A percentile compares a stretch with the other conserved stretches of the same genome.
phyloP scores from a whole-genome alignment of 2,888 invertebrate species.

The Ennomos fuscantarius region DNA sequence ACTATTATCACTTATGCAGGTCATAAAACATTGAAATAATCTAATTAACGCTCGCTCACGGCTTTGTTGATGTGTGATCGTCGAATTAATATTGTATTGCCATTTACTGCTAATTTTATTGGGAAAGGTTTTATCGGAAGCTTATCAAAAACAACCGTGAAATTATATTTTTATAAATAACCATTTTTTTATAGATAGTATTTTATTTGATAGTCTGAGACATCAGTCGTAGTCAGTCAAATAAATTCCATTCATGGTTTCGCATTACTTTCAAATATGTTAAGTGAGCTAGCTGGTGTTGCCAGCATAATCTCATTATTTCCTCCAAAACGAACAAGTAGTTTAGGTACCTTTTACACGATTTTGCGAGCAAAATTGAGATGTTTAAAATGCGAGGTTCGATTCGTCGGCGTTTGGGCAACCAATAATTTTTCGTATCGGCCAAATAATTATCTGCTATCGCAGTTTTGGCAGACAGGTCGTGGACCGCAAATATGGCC shows the following conservation, averaged over 20 bases:
- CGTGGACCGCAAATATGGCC: conserved; percentile 72
- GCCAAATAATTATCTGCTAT: conserved; percentile 79
- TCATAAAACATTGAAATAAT: conserved; percentile 18
- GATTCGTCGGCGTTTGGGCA: conserved; percentile 60
- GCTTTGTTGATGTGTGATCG: not conserved
- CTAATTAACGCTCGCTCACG: conserved; percentile 4
- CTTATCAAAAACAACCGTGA: not conserved
- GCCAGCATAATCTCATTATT: conserved; percentile 30
- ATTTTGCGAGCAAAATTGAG: conserved; percentile 63
- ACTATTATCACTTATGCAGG: conserved; percentile 15
- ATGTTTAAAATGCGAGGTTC: conserved; percentile 67
- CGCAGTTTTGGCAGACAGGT: conserved; percentile 70
- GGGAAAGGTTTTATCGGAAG: not conserved
- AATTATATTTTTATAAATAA: too few relatives aligned
- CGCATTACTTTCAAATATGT: not conserved
- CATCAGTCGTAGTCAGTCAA: too few relatives aligned
- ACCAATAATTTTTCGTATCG: conserved; percentile 79
- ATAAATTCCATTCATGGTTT: too few relatives aligned
- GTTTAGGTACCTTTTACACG: conserved; percentile 35
- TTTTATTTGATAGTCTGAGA: too few relatives aligned
- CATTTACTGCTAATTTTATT: conserved; percentile 1
- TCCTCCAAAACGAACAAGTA: conserved; percentile 14
- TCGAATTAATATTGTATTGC: not conserved
- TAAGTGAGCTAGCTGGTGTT: conserved; percentile 7
- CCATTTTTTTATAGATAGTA: too few relatives aligned